Conservation (phyloP, 1,140 invertebrate genomes). For the Penaeus indicus region DNA sequence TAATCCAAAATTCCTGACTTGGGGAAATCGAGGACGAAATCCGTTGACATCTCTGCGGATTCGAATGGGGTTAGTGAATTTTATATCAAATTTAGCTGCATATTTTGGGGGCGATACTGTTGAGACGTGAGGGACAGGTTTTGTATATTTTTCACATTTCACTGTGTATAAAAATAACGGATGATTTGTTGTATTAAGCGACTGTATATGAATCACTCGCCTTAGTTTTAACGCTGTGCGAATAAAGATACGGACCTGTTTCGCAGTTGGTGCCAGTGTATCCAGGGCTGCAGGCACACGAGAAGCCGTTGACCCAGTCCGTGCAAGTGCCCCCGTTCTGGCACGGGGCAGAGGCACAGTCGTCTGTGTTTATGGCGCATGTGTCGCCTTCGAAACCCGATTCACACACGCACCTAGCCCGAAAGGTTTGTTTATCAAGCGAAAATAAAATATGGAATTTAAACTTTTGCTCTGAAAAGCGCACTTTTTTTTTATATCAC, state of each 20-base stretch:
- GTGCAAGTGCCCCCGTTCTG: conserved; percentile 88
- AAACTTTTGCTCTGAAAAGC: no score
- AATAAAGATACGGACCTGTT: conserved; percentile 81
- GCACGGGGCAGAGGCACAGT: conserved; percentile 88
- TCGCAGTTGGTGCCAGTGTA: conserved; percentile 84
- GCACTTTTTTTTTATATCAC: no score
- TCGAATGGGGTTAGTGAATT: background rate
- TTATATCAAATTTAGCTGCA: no score
- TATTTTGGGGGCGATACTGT: background rate
- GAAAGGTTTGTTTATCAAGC: no score
- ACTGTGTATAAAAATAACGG: no score
- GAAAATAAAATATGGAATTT: no score
- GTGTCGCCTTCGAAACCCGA: conserved; percentile 86
- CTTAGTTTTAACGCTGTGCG: conserved; percentile 71
- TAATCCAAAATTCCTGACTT: conserved; percentile 74
- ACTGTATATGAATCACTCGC: background rate
- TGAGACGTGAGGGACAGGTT: no score
- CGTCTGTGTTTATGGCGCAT: conserved; percentile 88
- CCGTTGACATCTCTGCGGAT: conserved; percentile 70
- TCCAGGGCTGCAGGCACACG: conserved; percentile 83
- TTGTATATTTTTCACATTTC: no score
- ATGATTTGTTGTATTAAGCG: background rate
- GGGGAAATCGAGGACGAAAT: conserved; percentile 74
- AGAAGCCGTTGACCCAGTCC: conserved; percentile 84
- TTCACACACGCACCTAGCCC: conserved; percentile 77